A percentile compares a stretch with the other conserved stretches of the same genome.
Evolutionary conservation across 2,888 invertebrate species (phyloP).

Genomic region (Ellobium chinense): DNA sequence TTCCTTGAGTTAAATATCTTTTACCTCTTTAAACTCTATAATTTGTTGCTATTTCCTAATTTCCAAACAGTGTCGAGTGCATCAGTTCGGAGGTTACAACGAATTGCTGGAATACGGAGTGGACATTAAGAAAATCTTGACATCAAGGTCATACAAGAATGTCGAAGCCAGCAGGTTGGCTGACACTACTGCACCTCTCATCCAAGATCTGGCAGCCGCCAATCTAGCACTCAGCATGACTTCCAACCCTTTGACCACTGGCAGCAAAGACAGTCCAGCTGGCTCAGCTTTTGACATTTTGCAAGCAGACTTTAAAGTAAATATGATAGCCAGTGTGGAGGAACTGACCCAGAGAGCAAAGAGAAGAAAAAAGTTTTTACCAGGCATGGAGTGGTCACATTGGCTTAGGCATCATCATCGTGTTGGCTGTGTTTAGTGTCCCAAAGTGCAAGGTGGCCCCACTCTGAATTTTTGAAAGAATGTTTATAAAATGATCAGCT

Average conservation of each 20-base stretch:
- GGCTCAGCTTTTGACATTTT: conserved; percentile 53
- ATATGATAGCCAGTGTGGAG: too few species aligned
- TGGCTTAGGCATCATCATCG: too few species aligned
- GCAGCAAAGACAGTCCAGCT: conserved; percentile 53
- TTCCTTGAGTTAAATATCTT: too few species aligned
- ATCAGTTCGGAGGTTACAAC: conserved; percentile 54
- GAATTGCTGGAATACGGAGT: conserved; percentile 56
- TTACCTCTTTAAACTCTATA: not conserved
- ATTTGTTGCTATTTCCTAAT: not conserved
- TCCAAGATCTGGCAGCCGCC: conserved; percentile 51
- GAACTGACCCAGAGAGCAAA: too few species aligned
- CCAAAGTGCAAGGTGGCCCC: too few species aligned
- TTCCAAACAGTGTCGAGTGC: conserved; percentile 53
- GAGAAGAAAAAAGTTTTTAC: too few species aligned
- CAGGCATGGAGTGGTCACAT: too few species aligned
- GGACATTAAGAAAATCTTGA: conserved; percentile 54
- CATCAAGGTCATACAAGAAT: conserved; percentile 52
- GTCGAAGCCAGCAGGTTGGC: conserved; percentile 47
- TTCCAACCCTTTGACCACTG: conserved; percentile 48
- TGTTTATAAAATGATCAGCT: too few species aligned
- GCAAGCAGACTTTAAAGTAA: conserved; percentile 49
- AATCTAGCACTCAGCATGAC: conserved; percentile 39
- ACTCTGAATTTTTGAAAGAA: too few species aligned
- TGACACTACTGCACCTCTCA: conserved; percentile 49
- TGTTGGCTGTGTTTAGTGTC: too few species aligned